Evolutionary conservation across 2,888 invertebrate species (phyloP).

Genomic region (Acronicta leporina): DNA sequence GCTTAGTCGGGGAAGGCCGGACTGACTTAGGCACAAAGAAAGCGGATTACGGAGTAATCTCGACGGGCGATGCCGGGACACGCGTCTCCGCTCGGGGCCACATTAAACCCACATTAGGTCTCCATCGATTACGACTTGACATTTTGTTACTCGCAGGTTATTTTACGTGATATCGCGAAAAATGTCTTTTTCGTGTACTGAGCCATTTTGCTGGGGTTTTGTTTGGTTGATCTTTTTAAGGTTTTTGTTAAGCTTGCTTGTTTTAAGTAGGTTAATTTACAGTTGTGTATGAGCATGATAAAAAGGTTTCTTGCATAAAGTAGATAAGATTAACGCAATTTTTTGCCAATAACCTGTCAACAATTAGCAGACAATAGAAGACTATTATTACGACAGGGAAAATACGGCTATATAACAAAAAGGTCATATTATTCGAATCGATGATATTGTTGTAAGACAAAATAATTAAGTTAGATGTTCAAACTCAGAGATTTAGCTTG

Average conservation of each 20-base stretch:
- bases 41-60: slow-evolving; percentile 83
- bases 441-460: slow-evolving; percentile 8
- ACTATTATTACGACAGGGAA: too few relatives aligned
- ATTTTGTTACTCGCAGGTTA: slow-evolving; percentile 66
- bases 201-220: slow-evolving; percentile 14
- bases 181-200: slow-evolving; percentile 43
- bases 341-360: too few relatives aligned
- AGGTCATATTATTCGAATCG: slow-evolving; percentile 4
- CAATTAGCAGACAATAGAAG: too few relatives aligned
- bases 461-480: slow-evolving; percentile 34
- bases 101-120: slow-evolving; percentile 84
- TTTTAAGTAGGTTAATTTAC: background rate
- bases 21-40: slow-evolving; percentile 81
- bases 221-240: slow-evolving; percentile 13
- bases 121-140: slow-evolving; percentile 78
- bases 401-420: too few relatives aligned
- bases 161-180: slow-evolving; percentile 59
- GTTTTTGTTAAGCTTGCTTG: background rate
- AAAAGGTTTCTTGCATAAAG: too few relatives aligned
- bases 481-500: slow-evolving; percentile 21
- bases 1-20: slow-evolving; percentile 65
- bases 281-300: background rate
- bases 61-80: slow-evolving; percentile 76
- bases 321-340: too few relatives aligned
- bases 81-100: slow-evolving; percentile 74